Base-by-base conservation (phyloP, 2,888 invertebrate species). In the Archips xylosteana region DNA sequence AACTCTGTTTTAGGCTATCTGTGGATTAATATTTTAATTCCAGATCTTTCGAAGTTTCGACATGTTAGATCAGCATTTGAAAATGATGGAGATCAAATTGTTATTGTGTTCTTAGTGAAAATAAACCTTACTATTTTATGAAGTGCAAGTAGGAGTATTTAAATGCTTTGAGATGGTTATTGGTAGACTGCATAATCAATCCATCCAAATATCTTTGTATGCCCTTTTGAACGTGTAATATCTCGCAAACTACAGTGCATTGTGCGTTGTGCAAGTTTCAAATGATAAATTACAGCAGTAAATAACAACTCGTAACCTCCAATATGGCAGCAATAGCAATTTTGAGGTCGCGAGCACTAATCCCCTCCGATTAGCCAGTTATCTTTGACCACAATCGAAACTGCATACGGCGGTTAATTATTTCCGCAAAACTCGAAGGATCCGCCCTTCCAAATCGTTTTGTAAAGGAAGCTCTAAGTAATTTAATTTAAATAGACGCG, bases 261-360 rank as follows among this genome's bases (percentile, higher is more conserved):
- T 36, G 60, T 8, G 36, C 60, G 8, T 60, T 57, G 57, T 10
- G 57, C 12, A 57, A 57, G 32, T 3, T 39, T 36, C 13, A 39
- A 66, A 57, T 66, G 54, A 66, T 57, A 13, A 39, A 66, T 57
- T 66, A 57, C 57, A 12, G 32, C 57, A 57, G 57, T 57, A 57
- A 57, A 57, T 12, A 32, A 23, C 51, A 23, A 49, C 49, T 42
- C 12, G 39, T 51, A 69, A 49, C 61, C 61, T 62, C 51, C 69
- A 49, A 47, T 69, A 39, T 39, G 42, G 15, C 39, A 69, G 69
- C 61, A 36, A 51, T 15, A 15, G 39, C 23, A 47, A 12, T 39
- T 36, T 36, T 63, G 63, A 63, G 69, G 69, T 36, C 69, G 51
- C 36, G 61, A n/a, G 5, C 49, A 34, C 23, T 57, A 45, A 67